These are phyloP conservation scores for Saimiri boliviensis DNA, from an alignment of 2,113 vertebrate genomes.

Conservation along the genomic window DNA sequence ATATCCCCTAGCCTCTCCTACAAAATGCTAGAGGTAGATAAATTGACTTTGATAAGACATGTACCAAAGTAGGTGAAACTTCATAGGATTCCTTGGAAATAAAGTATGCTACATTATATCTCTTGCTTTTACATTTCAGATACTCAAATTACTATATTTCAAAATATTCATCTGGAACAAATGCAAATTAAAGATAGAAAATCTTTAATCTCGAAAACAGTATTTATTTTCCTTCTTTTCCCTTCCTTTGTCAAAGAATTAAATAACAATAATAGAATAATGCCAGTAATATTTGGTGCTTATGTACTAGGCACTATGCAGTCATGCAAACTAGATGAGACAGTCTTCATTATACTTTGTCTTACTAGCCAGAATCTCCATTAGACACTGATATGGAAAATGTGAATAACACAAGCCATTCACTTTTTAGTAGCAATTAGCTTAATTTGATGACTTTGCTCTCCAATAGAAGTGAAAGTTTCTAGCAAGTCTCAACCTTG, in stretches of 20 bases:
- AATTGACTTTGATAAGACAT: background rate
- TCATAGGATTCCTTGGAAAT: constrained; percentile 18
- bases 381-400: background rate
- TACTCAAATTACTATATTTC: constrained; percentile 5
- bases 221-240: constrained; percentile 19
- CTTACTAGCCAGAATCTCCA: background rate
- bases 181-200: background rate
- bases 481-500: background rate
- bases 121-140: constrained; percentile 1
- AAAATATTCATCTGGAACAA: background rate
- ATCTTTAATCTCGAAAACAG: background rate
- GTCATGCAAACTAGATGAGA: background rate
- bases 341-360: background rate
- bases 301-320: background rate
- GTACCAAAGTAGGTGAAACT: background rate
- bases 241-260: background rate
- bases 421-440: background rate
- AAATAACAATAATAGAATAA: background rate
- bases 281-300: background rate
- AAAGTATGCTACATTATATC: background rate
- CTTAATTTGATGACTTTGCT: background rate
- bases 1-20: background rate
- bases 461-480: background rate
- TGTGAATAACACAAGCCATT: background rate
- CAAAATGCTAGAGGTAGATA: background rate